Percentiles rank a stretch among this genome's conserved stretches.
These are phyloP conservation scores for Malacoraja senta DNA, from an alignment of 2,797 vertebrate species.

Conservation along the genomic window DNA sequence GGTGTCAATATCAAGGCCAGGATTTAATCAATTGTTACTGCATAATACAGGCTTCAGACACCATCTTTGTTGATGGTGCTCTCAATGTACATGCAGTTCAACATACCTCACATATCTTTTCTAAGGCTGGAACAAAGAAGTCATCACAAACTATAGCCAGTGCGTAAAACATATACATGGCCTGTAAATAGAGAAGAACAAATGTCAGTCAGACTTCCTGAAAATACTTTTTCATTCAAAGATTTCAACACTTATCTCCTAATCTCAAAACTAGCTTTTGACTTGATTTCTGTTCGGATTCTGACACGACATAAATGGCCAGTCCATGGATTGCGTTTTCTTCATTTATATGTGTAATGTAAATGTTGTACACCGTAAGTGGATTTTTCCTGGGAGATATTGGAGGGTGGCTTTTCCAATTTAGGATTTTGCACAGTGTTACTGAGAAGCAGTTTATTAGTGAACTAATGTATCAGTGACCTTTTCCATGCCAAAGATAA, in stretches of 20 bases:
- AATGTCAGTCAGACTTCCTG: not conserved
- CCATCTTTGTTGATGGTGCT: not conserved
- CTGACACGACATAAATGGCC: not conserved
- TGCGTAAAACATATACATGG: constrained; percentile 97
- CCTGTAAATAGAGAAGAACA: constrained; percentile 52
- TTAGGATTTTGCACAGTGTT: not conserved
- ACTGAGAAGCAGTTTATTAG: not conserved
- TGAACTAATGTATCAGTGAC: not conserved
- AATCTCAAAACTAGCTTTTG: not conserved
- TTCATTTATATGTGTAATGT: not conserved
- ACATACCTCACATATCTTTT: constrained; percentile 96
- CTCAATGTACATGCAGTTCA: not conserved
- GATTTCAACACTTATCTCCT: not conserved
- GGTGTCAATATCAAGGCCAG: no score
- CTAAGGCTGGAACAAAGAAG: constrained; percentile 92
- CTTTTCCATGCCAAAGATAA: not conserved
- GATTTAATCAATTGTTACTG: not conserved
- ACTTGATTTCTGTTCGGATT: not conserved
- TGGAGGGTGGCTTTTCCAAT: not conserved
- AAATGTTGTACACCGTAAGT: not conserved
- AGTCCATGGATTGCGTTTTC: not conserved
- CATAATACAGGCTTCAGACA: not conserved
- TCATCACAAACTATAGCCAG: constrained; percentile 94
- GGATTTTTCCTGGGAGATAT: not conserved
- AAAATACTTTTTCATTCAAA: not conserved